These are phyloP conservation scores for Spermophilus dauricus DNA, from an alignment of 2,113 vertebrate genomes.

Conservation along the genomic window DNA sequence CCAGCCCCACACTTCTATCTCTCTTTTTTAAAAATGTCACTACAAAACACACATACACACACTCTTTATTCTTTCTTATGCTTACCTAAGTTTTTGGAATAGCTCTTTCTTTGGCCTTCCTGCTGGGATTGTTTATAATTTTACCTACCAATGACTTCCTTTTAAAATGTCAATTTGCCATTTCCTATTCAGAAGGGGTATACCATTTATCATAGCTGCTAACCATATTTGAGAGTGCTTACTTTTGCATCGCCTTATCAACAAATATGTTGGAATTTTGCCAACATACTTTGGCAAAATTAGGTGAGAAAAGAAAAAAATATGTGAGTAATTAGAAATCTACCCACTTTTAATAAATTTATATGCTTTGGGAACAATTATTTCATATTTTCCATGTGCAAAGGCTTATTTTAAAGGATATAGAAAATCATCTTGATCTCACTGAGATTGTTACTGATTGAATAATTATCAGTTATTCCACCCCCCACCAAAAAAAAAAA, in stretches of 20 bases:
- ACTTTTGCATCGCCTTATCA: background rate
- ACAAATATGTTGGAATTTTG: background rate
- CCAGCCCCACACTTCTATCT: background rate
- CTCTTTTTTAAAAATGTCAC: background rate
- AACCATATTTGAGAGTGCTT: background rate
- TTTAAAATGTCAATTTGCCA: background rate
- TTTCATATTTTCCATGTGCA: background rate
- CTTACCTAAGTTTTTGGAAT: background rate
- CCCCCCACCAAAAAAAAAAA: background rate
- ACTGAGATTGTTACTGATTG: background rate
- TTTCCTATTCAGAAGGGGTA: background rate
- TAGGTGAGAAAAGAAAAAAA: too few relatives aligned
- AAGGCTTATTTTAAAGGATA: background rate
- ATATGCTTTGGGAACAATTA: background rate
- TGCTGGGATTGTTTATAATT: background rate
- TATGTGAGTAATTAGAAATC: background rate
- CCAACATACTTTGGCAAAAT: background rate
- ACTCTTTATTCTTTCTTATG: background rate
- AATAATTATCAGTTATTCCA: background rate
- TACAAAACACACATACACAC: background rate
- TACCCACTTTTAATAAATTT: background rate
- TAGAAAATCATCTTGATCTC: background rate
- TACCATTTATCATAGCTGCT: too few relatives aligned
- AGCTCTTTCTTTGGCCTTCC: background rate
- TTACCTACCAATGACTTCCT: background rate